Evolutionary conservation across 2,888 invertebrate genomes (phyloP).

Genomic region (Ceraclea dissimilis): DNA sequence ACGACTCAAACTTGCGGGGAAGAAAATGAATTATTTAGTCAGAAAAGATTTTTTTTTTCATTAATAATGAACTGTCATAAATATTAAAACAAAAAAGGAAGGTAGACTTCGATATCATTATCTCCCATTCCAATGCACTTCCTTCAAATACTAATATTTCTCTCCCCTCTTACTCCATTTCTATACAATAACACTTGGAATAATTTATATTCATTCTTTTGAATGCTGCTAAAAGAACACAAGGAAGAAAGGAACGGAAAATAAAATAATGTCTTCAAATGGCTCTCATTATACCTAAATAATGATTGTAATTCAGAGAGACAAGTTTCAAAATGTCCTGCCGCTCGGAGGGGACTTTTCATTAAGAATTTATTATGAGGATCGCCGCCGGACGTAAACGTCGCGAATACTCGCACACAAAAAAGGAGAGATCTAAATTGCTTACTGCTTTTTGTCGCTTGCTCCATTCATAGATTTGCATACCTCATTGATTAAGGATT

Average conservation of each 20-base stretch:
- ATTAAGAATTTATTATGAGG: neutral
- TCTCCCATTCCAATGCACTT: neutral
- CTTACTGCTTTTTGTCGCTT: neutral
- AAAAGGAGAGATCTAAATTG: neutral
- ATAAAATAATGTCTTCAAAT: neutral
- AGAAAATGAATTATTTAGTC: too few species aligned
- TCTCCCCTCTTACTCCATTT: too few species aligned
- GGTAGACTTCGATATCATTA: neutral
- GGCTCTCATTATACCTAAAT: neutral
- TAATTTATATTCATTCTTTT: constrained; percentile 2
- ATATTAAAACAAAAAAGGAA: neutral
- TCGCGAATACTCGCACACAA: neutral
- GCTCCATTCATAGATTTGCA: neutral
- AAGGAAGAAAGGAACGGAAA: neutral
- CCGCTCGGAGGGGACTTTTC: neutral
- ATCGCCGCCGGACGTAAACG: neutral
- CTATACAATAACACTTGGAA: neutral
- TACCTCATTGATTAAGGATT: too few species aligned
- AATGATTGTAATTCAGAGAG: neutral
- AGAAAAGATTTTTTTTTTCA: too few species aligned
- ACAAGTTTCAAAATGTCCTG: neutral
- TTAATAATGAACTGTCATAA: neutral
- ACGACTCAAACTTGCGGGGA: too few species aligned
- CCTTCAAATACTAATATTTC: too few species aligned
- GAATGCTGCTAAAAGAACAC: neutral